Conservation (phyloP, 2,113 vertebrate genomes). For the Rhagologus leucostigma region DNA sequence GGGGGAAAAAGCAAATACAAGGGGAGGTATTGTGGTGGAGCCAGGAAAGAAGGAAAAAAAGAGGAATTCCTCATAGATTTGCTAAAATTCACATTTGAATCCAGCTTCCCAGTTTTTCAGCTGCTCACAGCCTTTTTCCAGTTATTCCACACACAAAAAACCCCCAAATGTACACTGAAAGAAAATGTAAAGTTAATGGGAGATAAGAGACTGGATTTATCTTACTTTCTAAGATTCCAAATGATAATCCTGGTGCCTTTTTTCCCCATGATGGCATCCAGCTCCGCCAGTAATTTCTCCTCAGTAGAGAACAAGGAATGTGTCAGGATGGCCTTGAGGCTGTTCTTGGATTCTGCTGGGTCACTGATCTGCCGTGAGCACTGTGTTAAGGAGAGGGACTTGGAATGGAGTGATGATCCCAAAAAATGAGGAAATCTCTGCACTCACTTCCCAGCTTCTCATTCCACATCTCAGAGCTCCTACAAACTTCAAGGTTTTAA, state of each 20-base stretch:
- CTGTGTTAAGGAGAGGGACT: slow-evolving; percentile 71
- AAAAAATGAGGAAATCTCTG: neutral
- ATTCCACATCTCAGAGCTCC: neutral
- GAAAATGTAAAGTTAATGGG: neutral
- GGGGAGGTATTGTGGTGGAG: neutral
- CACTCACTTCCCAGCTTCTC: neutral
- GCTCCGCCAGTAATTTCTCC: slow-evolving; percentile 80
- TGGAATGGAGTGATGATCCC: neutral
- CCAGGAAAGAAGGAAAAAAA: neutral
- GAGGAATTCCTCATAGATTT: neutral
- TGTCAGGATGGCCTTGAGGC: slow-evolving; percentile 82
- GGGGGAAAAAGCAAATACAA: neutral
- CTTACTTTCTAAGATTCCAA: slow-evolving; percentile 91
- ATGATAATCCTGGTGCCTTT: slow-evolving; percentile 94
- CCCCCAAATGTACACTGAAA: neutral
- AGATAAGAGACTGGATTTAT: neutral
- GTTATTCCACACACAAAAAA: neutral
- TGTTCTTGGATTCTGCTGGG: slow-evolving; percentile 70
- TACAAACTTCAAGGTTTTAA: neutral
- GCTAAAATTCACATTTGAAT: no score
- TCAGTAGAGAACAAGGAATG: slow-evolving; percentile 83
- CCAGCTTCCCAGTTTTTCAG: neutral
- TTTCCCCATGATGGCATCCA: slow-evolving; percentile 75
- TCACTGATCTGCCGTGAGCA: slow-evolving; percentile 74
- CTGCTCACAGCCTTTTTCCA: neutral